Percentiles rank a stretch among this genome's conserved stretches.
Conservation (phyloP, 2,888 invertebrate genomes). For the Tachina grossa region DNA sequence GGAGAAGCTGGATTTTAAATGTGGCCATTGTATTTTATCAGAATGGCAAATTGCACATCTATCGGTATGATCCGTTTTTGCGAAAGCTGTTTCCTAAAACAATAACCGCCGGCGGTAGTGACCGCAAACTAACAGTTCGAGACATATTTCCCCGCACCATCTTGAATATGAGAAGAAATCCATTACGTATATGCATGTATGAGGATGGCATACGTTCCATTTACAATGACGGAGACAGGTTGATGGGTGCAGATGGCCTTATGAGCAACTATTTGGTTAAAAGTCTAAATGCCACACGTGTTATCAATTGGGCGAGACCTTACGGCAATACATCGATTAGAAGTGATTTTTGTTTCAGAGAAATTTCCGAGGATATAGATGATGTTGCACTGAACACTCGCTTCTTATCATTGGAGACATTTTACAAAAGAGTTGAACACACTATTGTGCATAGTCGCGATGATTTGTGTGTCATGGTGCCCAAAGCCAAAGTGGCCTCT, state of each 20-base stretch:
- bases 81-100: conserved; percentile 68
- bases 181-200: conserved; percentile 78
- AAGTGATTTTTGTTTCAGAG: conserved; percentile 76
- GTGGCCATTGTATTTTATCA: conserved; percentile 78
- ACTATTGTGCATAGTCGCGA: conserved; percentile 84
- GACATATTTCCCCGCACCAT: conserved; percentile 78
- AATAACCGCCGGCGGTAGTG: too few relatives aligned
- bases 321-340: conserved; percentile 72
- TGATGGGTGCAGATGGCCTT: conserved; percentile 83
- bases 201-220: conserved; percentile 82
- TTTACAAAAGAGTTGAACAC: conserved; percentile 84
- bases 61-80: conserved; percentile 84
- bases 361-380: conserved; percentile 75
- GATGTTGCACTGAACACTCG: conserved; percentile 85
- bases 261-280: conserved; percentile 81
- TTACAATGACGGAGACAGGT: conserved; percentile 70
- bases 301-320: conserved; percentile 74
- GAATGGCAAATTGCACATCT: conserved; percentile 81
- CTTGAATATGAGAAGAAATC: conserved; percentile 79
- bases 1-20: conserved; percentile 84
- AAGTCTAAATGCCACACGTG: conserved; percentile 84
- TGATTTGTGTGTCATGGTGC: conserved; percentile 84
- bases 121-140: conserved; percentile 63
- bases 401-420: conserved; percentile 83
- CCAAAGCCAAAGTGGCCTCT: conserved; percentile 83